Percentiles rank a stretch among this genome's conserved stretches.
Conservation (phyloP, 2,888 invertebrate species). For the Panopea generosa region DNA sequence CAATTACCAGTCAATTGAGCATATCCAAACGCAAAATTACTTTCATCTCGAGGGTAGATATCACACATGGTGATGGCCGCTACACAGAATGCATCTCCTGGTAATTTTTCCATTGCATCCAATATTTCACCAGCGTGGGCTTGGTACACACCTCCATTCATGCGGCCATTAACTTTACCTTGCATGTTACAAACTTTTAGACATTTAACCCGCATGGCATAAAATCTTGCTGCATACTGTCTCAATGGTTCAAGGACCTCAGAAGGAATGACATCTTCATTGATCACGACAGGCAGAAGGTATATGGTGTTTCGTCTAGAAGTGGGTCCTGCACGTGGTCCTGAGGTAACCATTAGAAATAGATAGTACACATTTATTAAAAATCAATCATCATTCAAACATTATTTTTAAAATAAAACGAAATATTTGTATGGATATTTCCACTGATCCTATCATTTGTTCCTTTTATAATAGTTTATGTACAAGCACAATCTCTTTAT, state of each 20-base stretch:
- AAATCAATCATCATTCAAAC: too few species aligned
- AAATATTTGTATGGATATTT: too few species aligned
- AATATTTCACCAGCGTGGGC: constrained; percentile 64
- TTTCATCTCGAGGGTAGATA: constrained; percentile 66
- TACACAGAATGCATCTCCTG: constrained; percentile 69
- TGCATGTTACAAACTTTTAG: constrained; percentile 45
- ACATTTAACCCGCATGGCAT: constrained; percentile 60
- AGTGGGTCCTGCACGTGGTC: too few species aligned
- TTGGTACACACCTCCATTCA: constrained; percentile 63
- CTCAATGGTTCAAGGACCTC: constrained; percentile 55
- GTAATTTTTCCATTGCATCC: constrained; percentile 42
- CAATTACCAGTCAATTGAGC: constrained; percentile 57
- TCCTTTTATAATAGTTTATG: too few species aligned
- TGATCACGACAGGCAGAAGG: constrained; percentile 60
- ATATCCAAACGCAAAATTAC: constrained; percentile 76
- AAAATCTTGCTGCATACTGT: constrained; percentile 64
- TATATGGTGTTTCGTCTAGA: constrained; percentile 49
- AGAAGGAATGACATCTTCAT: constrained; percentile 60
- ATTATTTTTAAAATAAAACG: too few species aligned
- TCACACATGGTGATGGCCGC: constrained; percentile 74
- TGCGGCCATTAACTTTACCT: constrained; percentile 56
- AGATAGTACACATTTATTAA: too few species aligned
- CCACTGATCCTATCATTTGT: too few species aligned
- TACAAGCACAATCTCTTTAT: too few species aligned
- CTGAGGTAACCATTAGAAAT: too few species aligned